These are phyloP conservation scores for Polia nebulosa DNA, from an alignment of 2,888 invertebrate species.

Conservation along the genomic window DNA sequence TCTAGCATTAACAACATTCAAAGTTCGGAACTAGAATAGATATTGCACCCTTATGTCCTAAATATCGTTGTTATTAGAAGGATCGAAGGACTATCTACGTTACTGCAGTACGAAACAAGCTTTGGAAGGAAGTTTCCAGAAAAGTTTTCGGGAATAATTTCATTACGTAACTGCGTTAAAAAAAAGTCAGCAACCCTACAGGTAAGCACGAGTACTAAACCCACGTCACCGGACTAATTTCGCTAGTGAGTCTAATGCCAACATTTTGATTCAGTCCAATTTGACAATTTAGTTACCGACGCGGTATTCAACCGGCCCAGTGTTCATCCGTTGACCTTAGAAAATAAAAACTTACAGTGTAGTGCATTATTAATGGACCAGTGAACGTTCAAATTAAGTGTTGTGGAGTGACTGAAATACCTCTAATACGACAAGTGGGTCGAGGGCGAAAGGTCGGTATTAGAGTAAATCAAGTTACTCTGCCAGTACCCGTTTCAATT, in stretches of 20 bases:
- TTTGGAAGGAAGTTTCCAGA: constrained; percentile 25
- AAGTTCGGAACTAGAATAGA: no score
- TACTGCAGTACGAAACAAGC: no score
- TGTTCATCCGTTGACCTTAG: constrained; percentile 65
- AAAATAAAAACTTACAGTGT: constrained; percentile 44
- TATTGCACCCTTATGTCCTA: no score
- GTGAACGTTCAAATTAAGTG: constrained; percentile 59
- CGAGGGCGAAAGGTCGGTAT: constrained; percentile 72
- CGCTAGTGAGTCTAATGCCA: constrained; percentile 80
- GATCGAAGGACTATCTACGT: neutral
- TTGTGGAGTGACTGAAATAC: constrained; percentile 66
- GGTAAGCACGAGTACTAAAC: constrained; percentile 62
- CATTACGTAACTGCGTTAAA: constrained; percentile 35
- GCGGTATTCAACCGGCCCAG: constrained; percentile 74
- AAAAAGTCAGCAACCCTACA: constrained; percentile 67
- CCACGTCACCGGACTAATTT: constrained; percentile 81
- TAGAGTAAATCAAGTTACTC: constrained; percentile 70
- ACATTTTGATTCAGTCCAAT: constrained; percentile 83
- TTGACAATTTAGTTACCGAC: constrained; percentile 85
- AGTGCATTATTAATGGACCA: constrained; percentile 53
- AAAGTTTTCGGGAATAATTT: constrained; percentile 17
- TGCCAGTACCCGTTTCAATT: constrained; percentile 65
- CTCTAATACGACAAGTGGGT: constrained; percentile 60
- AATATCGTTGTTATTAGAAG: no score
- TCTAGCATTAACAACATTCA: no score